A percentile compares a stretch with the other conserved stretches of the same genome.
These are phyloP conservation scores for Thecocarcelia acutangulata DNA, from an alignment of 2,888 invertebrate species.

Conservation along the genomic window DNA sequence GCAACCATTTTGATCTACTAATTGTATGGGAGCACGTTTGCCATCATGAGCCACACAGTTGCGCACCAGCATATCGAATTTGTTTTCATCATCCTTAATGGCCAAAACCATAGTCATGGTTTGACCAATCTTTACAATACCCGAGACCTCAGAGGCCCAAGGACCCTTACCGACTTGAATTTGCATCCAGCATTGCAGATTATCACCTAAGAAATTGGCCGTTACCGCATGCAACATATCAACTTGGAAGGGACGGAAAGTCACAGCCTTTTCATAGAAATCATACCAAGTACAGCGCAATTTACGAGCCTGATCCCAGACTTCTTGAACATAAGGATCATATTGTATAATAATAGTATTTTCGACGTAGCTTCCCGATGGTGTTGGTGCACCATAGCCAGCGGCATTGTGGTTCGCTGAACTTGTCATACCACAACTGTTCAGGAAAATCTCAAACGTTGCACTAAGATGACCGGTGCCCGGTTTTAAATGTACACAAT, in stretches of 20 bases:
- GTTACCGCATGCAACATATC: constrained; percentile 97
- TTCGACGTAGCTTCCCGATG: constrained; percentile 95
- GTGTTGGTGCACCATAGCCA: constrained; percentile 92
- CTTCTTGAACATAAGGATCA: constrained; percentile 96
- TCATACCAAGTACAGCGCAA: constrained; percentile 97
- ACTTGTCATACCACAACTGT: constrained; percentile 96
- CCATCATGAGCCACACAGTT: constrained; percentile 98
- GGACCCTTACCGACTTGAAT: constrained; percentile 98
- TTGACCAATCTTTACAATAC: constrained; percentile 97
- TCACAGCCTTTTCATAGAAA: constrained; percentile 96
- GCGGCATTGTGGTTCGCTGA: constrained; percentile 94
- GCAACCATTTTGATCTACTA: constrained; percentile 96
- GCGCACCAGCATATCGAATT: constrained; percentile 96
- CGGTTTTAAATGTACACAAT: constrained; percentile 95
- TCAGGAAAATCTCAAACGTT: constrained; percentile 95
- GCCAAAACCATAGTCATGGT: constrained; percentile 98
- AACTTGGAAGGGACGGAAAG: constrained; percentile 96
- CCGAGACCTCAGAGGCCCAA: constrained; percentile 98
- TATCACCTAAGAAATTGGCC: constrained; percentile 97
- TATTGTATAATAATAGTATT: constrained; percentile 97
- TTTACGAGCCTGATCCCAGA: constrained; percentile 96
- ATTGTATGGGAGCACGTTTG: constrained; percentile 94
- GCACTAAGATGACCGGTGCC: constrained; percentile 95
- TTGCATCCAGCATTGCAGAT: constrained; percentile 98
- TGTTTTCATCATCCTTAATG: constrained; percentile 97